Evolutionary conservation across 35 echinoderm and acorn worm species (phyloP).

Genomic region (Hemicentrotus pulcherrimus): DNA sequence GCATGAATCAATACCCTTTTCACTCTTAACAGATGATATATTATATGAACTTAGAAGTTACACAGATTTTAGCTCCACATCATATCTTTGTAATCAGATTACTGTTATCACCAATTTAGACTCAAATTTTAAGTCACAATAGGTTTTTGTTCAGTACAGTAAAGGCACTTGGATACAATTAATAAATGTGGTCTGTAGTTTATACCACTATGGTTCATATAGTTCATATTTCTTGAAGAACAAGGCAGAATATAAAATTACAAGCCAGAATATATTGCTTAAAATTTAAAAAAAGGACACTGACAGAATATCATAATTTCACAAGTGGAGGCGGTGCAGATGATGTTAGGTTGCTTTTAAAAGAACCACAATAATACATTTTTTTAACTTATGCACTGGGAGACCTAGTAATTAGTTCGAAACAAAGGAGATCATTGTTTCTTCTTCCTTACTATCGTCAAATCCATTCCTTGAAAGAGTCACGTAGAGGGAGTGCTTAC

Average conservation of each 20-base stretch:
- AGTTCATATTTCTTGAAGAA: too few species aligned
- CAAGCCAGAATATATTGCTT: background rate
- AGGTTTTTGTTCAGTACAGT: background rate
- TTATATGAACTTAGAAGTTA: too few species aligned
- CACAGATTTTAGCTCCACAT: too few species aligned
- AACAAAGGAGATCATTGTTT: slow-evolving; percentile 25
- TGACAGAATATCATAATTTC: background rate
- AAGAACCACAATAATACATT: too few species aligned
- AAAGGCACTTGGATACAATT: background rate
- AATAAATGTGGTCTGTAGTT: too few species aligned
- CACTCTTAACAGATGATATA: too few species aligned
- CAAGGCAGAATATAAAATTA: too few species aligned
- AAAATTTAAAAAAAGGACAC: background rate
- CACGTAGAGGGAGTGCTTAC: slow-evolving; percentile 44
- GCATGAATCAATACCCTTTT: too few species aligned
- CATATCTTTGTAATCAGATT: too few species aligned
- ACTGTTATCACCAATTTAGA: too few species aligned
- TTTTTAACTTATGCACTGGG: background rate
- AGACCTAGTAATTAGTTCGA: background rate
- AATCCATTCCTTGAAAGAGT: slow-evolving; percentile 37
- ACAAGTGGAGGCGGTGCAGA: background rate
- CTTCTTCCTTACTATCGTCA: slow-evolving; percentile 42
- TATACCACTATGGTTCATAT: too few species aligned
- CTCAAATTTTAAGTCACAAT: background rate
- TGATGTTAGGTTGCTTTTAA: too few species aligned